Evolutionary conservation across 2,797 vertebrate species (phyloP).

Genomic region (Todus mexicanus): DNA sequence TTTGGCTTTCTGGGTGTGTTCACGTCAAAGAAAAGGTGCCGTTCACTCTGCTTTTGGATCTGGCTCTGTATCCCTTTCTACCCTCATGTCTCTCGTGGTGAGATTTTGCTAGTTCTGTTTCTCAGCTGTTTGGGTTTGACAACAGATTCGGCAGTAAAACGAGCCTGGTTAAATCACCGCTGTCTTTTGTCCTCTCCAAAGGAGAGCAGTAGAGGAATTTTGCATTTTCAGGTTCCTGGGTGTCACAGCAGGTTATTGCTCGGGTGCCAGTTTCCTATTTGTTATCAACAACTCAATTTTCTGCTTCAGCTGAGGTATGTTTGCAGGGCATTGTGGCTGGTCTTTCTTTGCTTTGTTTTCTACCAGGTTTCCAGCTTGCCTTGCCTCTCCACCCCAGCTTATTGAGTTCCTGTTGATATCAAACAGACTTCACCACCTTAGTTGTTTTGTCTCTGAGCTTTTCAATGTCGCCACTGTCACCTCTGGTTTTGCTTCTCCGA

Average conservation of each 20-base stretch:
- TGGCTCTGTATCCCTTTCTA: not conserved
- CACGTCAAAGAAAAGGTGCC: not conserved
- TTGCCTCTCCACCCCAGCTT: not conserved
- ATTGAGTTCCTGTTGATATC: not conserved
- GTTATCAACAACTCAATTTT: not conserved
- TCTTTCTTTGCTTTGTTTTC: not conserved
- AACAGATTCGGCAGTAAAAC: not conserved
- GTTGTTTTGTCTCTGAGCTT: not conserved
- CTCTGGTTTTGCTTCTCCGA: constrained; percentile 37
- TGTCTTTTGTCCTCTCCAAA: not conserved
- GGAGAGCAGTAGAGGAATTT: not conserved
- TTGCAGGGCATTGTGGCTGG: not conserved
- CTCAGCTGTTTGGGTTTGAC: not conserved
- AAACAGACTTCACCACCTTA: not conserved
- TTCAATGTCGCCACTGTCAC: constrained; percentile 22
- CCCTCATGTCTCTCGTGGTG: not conserved
- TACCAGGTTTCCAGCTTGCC: not conserved
- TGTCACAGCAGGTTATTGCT: not conserved
- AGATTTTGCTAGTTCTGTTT: not conserved
- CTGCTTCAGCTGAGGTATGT: not conserved
- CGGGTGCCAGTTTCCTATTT: not conserved
- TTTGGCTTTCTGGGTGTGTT: not conserved
- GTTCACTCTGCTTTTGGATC: not conserved
- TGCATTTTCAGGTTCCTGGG: not conserved
- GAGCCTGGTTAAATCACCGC: not conserved